Evolutionary conservation across 2,888 invertebrate genomes (phyloP), one percentile per base, ranked within the genome.

Genomic region (Steinernema carpocapsae): DNA sequence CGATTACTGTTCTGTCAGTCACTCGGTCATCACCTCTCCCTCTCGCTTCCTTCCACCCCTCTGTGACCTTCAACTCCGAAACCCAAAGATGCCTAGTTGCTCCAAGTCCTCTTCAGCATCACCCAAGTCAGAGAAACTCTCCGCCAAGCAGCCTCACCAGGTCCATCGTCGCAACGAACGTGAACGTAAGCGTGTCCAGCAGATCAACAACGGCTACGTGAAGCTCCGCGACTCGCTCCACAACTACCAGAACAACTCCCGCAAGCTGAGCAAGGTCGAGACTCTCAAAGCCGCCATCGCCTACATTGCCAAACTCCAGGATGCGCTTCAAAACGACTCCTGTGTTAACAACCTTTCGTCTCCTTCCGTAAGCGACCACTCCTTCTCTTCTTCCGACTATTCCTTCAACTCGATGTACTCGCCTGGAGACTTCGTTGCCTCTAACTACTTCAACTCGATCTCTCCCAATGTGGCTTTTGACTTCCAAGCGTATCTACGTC

Each of bases 161-260:
- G 83, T 83, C n/a, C 74, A 81, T 26, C 73, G 83, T 12, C 73
- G 81, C 51, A 80, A 80, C 64, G 81, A 74, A 43, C 73, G 81
- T 7, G 81, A 80, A 71, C 76, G 81, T 7, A 78, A 76, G 45
- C 74, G 81, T 22, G 81, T 80, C 32, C 70, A 80, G 56, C 52
- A 52, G 12, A 64, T 80, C 51, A 80, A 80, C 72, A 72, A 74
- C 32, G 80, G 80, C 70, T 80, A 76, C 75, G 78, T 75, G 48
- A 48, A 46, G 6, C 59, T 80, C 14, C 83, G 78, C 29, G 51
- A 73, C 64, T 64, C 64, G 29, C 64, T 64, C 17, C 24, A 26
- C 64, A 64, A 64, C 17, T 64, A 64, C 64, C 64, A 64, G 64
- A 64, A 10, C 29, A 64, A 64, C 64, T 64, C 64, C 17, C 64